Conservation (phyloP, 2,888 invertebrate species). For the Patella depressa region DNA sequence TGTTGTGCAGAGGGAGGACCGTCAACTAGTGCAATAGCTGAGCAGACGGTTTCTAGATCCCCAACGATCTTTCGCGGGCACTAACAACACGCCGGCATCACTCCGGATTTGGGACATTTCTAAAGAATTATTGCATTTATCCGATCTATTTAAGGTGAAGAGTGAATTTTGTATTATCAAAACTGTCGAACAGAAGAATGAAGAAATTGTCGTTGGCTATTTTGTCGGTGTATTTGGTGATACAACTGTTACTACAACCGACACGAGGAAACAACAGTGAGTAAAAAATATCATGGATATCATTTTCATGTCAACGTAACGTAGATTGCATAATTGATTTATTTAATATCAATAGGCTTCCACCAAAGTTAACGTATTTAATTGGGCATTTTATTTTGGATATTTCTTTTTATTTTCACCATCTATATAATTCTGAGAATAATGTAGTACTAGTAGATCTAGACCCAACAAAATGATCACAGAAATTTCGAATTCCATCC, state of each 20-base stretch:
- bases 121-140: background rate
- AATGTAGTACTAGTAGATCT: too few species aligned
- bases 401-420: too few species aligned
- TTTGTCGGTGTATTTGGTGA: background rate
- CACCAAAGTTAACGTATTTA: too few species aligned
- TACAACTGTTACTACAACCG: constrained; percentile 4
- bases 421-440: too few species aligned
- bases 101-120: background rate
- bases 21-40: too few species aligned
- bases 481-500: too few species aligned
- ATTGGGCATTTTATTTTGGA: too few species aligned
- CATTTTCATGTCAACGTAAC: too few species aligned
- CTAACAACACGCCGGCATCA: constrained; percentile 11
- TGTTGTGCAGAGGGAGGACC: too few species aligned
- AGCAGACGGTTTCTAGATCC: constrained; percentile 11
- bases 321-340: too few species aligned
- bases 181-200: background rate
- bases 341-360: too few species aligned
- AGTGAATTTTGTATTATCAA: background rate
- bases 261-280: constrained; percentile 2
- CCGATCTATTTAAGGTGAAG: background rate
- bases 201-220: background rate
- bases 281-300: background rate
- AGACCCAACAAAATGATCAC: too few species aligned
- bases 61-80: constrained; percentile 5